Percentiles rank a stretch among this genome's conserved stretches.
Conservation (phyloP, 2,888 invertebrate species). For the Diplazon laetatorius region DNA sequence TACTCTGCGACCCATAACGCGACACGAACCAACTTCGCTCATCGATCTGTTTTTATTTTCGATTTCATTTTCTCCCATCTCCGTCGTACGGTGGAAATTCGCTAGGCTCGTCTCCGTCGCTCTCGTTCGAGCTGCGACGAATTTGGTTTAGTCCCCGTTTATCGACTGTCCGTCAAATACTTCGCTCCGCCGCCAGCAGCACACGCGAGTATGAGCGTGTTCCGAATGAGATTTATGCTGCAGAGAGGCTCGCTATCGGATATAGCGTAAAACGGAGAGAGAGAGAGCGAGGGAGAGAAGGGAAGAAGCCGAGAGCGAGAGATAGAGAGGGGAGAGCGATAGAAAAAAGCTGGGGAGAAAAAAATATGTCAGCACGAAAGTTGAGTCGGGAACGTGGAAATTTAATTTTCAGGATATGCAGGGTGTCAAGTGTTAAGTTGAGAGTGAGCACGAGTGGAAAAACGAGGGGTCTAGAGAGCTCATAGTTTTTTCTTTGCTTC, state of each 20-base stretch:
- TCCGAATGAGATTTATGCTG: constrained; percentile 15
- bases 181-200: constrained; percentile 5
- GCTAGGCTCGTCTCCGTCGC: background rate
- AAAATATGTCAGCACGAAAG: constrained; percentile 41
- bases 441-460: constrained; percentile 29
- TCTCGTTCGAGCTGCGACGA: constrained; percentile 2
- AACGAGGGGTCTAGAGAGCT: constrained; percentile 5
- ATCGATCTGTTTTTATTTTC: constrained; percentile 11
- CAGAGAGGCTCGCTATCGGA: constrained; percentile 10
- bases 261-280: no score
- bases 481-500: background rate
- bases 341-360: background rate
- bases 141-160: constrained; percentile 39
- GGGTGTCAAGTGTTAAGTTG: constrained; percentile 19
- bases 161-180: constrained; percentile 58
- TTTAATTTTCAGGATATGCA: constrained; percentile 58
- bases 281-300: background rate
- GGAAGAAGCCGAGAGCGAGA: no score
- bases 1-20: constrained; percentile 13
- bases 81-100: constrained; percentile 33
- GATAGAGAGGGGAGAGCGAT: background rate
- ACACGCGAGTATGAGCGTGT: constrained; percentile 1
- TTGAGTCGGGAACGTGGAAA: constrained; percentile 46
- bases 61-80: constrained; percentile 16
- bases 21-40: constrained; percentile 14